Evolutionary conservation across 2,113 vertebrate genomes (phyloP), one percentile per base, ranked within the genome.

Genomic region (Neopipo cinnamomea): DNA sequence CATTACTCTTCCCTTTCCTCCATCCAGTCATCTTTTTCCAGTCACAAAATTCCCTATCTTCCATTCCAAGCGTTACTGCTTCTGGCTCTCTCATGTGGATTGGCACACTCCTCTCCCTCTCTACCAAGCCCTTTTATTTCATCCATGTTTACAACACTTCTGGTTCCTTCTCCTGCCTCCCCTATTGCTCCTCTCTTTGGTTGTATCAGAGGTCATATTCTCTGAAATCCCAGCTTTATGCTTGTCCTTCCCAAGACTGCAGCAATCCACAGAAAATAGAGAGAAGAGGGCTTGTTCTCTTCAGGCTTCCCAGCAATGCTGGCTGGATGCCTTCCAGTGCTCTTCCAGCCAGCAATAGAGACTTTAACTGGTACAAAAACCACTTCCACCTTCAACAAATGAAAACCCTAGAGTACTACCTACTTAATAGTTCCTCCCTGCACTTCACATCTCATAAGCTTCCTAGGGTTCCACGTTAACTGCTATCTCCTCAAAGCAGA

Each of bases 401-500:
- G 46, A 49, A 89, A 67, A 74, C 42, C 31, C 19, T 67, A 44
- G 30, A 75, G 47, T 33, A 88, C 35, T 74, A 30, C 61, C 44
- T 82, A n/a, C 24, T 85, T 85, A 49, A 73, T 50, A 30, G 28
- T 75, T 89, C 66, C 42, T 75, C 61, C 52, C 53, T 89, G 61
- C 23, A 47, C 35, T 96, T 49, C 42, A 82, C 30, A 56, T 55
- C 23, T 46, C 66, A 1, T 39, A 72, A 79, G 21, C 20, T 88
- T 59, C 31, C 61, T 17, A 66, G 23, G 23, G 46, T 84, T 89
- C 66, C 70, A 71, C 0, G 0, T 46, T 67, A 87, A 74, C 47
- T 78, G 47, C 85, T 89, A 85, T 72, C 56, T 53, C 65, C 90
- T 91, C 85, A 88, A 89, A 93, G 95, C 93, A 91, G 77, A 89